phyloP scores from a whole-genome alignment of 1,140 invertebrate species.

The Caenorhabditis remanei region DNA sequence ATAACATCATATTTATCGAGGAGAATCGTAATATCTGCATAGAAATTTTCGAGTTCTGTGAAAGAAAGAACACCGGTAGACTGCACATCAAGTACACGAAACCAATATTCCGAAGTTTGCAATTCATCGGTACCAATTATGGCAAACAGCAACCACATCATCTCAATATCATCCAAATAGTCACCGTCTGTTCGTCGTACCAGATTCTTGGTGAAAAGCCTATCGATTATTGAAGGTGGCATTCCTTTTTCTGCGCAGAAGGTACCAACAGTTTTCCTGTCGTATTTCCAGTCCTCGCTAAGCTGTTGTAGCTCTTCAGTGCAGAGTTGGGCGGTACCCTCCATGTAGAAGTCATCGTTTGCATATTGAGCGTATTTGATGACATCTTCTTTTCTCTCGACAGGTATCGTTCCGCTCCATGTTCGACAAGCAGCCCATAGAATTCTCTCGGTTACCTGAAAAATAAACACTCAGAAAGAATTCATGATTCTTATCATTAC shows the following conservation, averaged over 20 bases:
- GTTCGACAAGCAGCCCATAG: constrained; percentile 23
- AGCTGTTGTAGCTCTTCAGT: not conserved
- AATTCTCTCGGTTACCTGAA: constrained; percentile 7
- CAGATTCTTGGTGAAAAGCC: constrained; percentile 12
- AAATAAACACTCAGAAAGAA: not conserved
- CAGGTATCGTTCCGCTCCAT: constrained; percentile 18
- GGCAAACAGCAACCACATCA: constrained; percentile 32
- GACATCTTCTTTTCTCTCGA: not conserved
- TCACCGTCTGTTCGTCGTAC: constrained; percentile 14
- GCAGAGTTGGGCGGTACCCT: constrained; percentile 10
- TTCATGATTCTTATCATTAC: not conserved
- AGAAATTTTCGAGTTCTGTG: not conserved
- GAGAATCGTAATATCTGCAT: not conserved
- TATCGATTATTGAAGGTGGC: not conserved
- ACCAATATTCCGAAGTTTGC: constrained; percentile 28
- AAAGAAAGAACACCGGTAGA: constrained; percentile 4
- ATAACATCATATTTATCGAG: not conserved
- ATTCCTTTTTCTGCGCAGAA: constrained; percentile 26
- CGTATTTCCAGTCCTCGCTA: not conserved
- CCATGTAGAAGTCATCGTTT: constrained; percentile 13
- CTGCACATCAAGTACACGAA: constrained; percentile 31
- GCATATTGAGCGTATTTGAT: not conserved
- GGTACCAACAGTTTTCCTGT: not conserved
- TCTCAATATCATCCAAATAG: not conserved
- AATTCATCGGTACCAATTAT: constrained; percentile 30